phyloP scores from a whole-genome alignment of 2,113 vertebrate species.

The Nerophis ophidion region DNA sequence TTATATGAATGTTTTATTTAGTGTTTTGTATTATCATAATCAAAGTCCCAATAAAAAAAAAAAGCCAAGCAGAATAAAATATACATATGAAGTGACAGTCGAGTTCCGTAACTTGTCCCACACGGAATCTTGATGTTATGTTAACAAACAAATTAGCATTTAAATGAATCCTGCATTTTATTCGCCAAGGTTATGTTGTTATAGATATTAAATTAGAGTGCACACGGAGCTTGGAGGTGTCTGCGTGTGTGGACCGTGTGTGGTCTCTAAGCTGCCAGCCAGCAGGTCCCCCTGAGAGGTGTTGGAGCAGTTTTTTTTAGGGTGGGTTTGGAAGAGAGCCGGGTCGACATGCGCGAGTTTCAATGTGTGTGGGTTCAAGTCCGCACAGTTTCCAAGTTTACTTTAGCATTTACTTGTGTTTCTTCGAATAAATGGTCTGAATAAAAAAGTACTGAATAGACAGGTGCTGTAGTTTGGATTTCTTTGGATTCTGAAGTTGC shows the following conservation, averaged over 20 bases:
- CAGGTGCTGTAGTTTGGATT: conserved; percentile 12
- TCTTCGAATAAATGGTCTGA: conserved; percentile 11
- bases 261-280: conserved; percentile 64
- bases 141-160: conserved; percentile 85
- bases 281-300: conserved; percentile 66
- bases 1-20: conserved; percentile 81
- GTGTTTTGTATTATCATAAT: conserved; percentile 80
- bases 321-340: conserved; percentile 49
- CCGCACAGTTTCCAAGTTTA: conserved; percentile 13
- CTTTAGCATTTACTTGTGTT: conserved; percentile 6
- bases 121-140: conserved; percentile 78
- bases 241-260: conserved; percentile 43
- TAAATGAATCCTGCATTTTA: conserved; percentile 80
- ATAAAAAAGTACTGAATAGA: conserved; percentile 12
- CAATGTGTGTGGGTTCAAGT: conserved; percentile 28
- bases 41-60: conserved; percentile 75
- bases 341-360: conserved; percentile 29
- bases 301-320: conserved; percentile 66
- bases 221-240: conserved; percentile 10
- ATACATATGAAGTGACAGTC: conserved; percentile 78
- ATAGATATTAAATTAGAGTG: conserved; percentile 79
- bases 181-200: conserved; percentile 81
- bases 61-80: conserved; percentile 79
- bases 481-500: conserved; percentile 45
- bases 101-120: conserved; percentile 74